Base-by-base conservation (phyloP, 2,113 vertebrate genomes). In the Paratilapia polleni region DNA sequence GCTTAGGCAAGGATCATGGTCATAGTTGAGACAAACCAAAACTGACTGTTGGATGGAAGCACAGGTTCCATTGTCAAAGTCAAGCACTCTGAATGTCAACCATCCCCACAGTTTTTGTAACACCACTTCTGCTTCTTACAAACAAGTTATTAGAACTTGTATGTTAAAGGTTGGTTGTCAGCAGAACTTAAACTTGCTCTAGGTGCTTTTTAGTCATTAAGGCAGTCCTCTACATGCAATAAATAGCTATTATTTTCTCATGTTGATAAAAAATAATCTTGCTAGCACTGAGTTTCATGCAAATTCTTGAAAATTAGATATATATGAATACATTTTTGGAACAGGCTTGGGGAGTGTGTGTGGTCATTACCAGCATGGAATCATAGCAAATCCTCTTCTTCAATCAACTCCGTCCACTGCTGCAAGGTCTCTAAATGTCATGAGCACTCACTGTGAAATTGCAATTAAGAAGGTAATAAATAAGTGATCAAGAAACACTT, bases 401-500 rank as follows among this genome's bases (percentile, higher is more conserved):
- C 86, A 86, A 77, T 94, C 91, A 91, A 80, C 82, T 88, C 24
- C 47, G 88, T 91, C 93, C 92, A 90, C 73, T 81, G 89, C 87
- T 83, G 88, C 93, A 94, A 95, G 94, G 94, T 94, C 93, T 88
- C 85, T 94, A 94, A 96, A 94, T 95, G 92, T 96, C 94, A 95
- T 93, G 94, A 90, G 87, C 95, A 92, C 83, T 92, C 91, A 93
- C 91, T 95, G 95, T 95, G 94, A 96, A 96, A 95, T 95, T 95
- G 92, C 93, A 95, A 95, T 94, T 95, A 95, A 93, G 85, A 92
- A 87, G 26, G 56, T 91, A 93, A 94, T 94, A 95, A 94, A 95
- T 95, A 93, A 87, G 78, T 88, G 88, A 84, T 90, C 0, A 43
- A 84, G 88, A 80, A 89, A 92, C 74, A 68, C 77, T 90, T 75